These are phyloP conservation scores for Cynocephalus volans DNA, from an alignment of 2,113 vertebrate genomes.

Conservation along the genomic window DNA sequence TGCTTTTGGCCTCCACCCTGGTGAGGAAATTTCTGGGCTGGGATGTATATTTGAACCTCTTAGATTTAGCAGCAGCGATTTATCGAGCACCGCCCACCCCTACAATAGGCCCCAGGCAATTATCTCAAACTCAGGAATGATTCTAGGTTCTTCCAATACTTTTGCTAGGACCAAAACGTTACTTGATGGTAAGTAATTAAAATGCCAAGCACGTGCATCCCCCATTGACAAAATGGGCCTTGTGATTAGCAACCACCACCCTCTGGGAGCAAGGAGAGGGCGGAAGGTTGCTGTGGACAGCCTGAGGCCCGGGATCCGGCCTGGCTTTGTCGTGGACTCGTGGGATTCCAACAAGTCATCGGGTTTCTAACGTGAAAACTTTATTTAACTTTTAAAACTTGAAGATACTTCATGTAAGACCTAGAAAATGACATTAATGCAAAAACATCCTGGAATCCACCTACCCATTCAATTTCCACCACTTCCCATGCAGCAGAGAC, in stretches of 20 bases:
- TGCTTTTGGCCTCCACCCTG: fast-evolving
- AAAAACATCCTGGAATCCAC: background rate
- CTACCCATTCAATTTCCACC: background rate
- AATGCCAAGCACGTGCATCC: background rate
- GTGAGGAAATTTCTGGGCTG: too few species aligned
- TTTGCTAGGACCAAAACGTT: too few species aligned
- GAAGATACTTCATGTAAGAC: background rate
- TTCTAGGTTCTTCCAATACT: background rate
- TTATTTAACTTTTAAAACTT: background rate
- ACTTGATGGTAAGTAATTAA: background rate
- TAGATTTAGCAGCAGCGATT: background rate
- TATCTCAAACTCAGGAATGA: background rate
- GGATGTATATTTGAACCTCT: fast-evolving
- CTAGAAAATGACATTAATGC: background rate
- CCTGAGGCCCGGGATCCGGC: fast-evolving
- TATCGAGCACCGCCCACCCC: background rate
- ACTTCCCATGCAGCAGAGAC: fast-evolving
- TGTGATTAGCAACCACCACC: too few species aligned
- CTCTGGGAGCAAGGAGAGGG: fast-evolving
- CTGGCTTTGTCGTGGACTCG: background rate
- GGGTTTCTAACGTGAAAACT: background rate
- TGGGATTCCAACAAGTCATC: fast-evolving
- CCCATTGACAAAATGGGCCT: background rate
- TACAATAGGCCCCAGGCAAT: fast-evolving
- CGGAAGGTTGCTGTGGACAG: fast-evolving